Conservation (phyloP, 1,140 invertebrate genomes). For the Pygmarrhopalites habei region DNA sequence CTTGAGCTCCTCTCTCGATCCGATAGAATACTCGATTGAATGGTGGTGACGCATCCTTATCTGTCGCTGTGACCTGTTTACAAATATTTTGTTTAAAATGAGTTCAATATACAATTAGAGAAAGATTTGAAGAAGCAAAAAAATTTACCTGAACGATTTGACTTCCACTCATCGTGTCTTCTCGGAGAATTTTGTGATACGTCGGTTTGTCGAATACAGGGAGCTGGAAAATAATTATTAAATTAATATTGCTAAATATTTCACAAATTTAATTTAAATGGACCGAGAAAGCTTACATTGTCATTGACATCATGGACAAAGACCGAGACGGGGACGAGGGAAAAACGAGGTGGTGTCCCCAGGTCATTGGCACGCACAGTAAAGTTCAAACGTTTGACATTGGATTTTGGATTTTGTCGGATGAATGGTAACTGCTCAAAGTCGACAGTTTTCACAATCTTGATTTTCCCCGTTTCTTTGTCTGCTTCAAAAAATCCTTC, state of each 20-base stretch:
- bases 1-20: slow-evolving; percentile 74
- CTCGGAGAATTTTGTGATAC: slow-evolving; percentile 67
- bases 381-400: slow-evolving; percentile 63
- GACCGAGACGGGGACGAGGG: slow-evolving; percentile 65
- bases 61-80: slow-evolving; percentile 72
- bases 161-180: slow-evolving; percentile 71
- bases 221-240: slow-evolving; percentile 47
- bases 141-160: slow-evolving; percentile 58
- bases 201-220: slow-evolving; percentile 67
- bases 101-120: too few species aligned
- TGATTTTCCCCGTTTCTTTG: slow-evolving; percentile 60
- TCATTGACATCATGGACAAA: slow-evolving; percentile 77
- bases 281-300: slow-evolving; percentile 7
- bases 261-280: background rate
- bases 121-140: too few species aligned
- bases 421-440: slow-evolving; percentile 58
- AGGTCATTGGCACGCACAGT: slow-evolving; percentile 70
- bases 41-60: slow-evolving; percentile 74
- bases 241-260: background rate
- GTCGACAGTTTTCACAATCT: slow-evolving; percentile 61
- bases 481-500: slow-evolving; percentile 75
- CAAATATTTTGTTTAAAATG: too few species aligned
- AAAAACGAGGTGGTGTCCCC: slow-evolving; percentile 65
- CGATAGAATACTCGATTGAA: slow-evolving; percentile 82
- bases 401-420: slow-evolving; percentile 48